These are phyloP conservation scores for Drosophila vallismaia DNA, from an alignment of 2,888 invertebrate species.

Conservation along the genomic window DNA sequence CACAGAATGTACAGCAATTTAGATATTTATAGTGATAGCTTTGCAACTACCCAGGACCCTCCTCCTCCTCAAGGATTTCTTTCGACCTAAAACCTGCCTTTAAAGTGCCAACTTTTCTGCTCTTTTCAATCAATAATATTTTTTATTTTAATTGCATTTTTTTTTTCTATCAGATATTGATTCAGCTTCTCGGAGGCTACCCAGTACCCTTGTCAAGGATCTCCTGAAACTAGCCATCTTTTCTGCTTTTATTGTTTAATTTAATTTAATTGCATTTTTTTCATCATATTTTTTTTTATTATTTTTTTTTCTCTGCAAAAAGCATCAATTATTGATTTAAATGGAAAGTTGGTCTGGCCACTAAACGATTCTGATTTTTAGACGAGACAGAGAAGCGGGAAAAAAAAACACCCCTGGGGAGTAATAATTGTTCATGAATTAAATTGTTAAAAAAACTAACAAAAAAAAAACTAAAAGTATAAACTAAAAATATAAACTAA, in stretches of 20 bases:
- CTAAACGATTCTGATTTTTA: constrained; percentile 27
- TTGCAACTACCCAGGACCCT: neutral
- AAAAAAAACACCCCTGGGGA: constrained; percentile 11
- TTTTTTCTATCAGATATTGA: constrained; percentile 54
- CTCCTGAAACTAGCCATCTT: too few relatives aligned
- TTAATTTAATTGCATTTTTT: neutral
- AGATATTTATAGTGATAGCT: constrained; percentile 69
- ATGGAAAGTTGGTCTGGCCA: constrained; percentile 9
- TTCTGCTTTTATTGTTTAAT: too few relatives aligned
- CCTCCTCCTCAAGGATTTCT: too few relatives aligned
- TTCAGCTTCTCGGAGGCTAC: constrained; percentile 41
- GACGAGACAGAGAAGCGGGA: neutral
- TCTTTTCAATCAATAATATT: too few relatives aligned
- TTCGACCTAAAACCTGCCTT: too few relatives aligned
- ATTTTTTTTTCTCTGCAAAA: neutral
- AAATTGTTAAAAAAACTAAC: neutral
- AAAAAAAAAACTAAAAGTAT: too few relatives aligned
- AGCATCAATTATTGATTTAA: neutral
- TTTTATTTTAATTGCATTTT: neutral
- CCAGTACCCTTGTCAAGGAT: too few relatives aligned
- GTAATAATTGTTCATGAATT: constrained; percentile 32
- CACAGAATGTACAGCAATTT: constrained; percentile 59
- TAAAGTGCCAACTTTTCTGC: too few relatives aligned
- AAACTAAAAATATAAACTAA: too few relatives aligned
- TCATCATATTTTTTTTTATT: neutral